Evolutionary conservation across 2,113 vertebrate genomes (phyloP).

Genomic region (Lepus europaeus): DNA sequence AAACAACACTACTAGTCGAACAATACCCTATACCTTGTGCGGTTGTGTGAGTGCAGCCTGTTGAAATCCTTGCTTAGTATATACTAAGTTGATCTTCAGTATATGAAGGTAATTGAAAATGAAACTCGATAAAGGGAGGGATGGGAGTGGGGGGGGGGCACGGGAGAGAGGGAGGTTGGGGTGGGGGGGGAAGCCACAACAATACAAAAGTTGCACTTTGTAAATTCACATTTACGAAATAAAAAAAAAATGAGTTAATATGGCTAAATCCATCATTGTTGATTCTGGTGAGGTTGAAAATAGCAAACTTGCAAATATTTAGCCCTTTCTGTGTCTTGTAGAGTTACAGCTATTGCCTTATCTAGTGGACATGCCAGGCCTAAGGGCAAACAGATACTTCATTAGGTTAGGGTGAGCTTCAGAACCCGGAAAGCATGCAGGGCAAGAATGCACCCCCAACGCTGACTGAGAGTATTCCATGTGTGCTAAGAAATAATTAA

Average conservation of each 20-base stretch:
- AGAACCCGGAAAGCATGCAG: constrained; percentile 71
- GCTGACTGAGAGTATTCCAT: background rate
- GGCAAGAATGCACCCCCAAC: constrained; percentile 40
- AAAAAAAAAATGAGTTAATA: background rate
- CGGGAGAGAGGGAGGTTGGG: no score
- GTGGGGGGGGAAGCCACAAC: no score
- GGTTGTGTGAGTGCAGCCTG: no score
- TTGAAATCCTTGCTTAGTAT: no score
- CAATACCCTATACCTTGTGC: no score
- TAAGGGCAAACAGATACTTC: constrained; percentile 77
- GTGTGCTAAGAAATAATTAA: constrained; percentile 52
- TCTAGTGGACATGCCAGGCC: constrained; percentile 76
- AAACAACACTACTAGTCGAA: no score
- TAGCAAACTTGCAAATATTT: constrained; percentile 83
- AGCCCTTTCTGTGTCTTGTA: constrained; percentile 79
- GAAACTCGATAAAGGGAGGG: no score
- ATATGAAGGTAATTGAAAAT: no score
- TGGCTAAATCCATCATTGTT: constrained; percentile 67
- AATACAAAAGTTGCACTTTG: no score
- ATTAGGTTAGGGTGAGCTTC: constrained; percentile 80
- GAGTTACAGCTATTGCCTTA: constrained; percentile 83
- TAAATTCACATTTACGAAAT: no score
- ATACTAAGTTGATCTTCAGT: no score
- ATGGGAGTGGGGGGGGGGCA: no score
- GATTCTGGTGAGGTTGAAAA: constrained; percentile 83